Evolutionary conservation across 2,797 vertebrate genomes (phyloP).

Genomic region (Menidia menidia): DNA sequence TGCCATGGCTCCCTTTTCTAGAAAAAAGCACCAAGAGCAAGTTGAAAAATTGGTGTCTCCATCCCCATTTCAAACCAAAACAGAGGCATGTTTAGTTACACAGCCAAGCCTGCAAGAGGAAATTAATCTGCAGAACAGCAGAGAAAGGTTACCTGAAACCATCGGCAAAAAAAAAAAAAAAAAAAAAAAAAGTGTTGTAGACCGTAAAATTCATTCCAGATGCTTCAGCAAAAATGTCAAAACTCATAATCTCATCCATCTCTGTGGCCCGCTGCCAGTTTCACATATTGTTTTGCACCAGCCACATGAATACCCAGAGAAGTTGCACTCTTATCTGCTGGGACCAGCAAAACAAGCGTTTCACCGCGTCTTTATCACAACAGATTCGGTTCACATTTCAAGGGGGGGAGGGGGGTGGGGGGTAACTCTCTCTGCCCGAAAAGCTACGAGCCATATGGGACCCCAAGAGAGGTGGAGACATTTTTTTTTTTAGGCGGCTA

Average conservation of each 20-base stretch:
- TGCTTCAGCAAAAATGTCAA: slow-evolving; percentile 58
- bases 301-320: not conserved
- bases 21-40: slow-evolving; percentile 19
- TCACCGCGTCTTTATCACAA: slow-evolving; percentile 27
- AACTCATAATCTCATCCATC: slow-evolving; percentile 65
- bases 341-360: slow-evolving; percentile 18
- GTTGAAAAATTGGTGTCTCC: slow-evolving; percentile 15
- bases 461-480: not conserved
- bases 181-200: slow-evolving; percentile 54
- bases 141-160: slow-evolving; percentile 75
- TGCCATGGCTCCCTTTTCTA: slow-evolving; percentile 11
- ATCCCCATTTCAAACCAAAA: slow-evolving; percentile 52
- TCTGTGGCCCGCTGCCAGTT: slow-evolving; percentile 26
- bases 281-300: slow-evolving; percentile 30
- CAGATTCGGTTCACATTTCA: slow-evolving; percentile 13
- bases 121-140: slow-evolving; percentile 64
- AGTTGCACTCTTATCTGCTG: not conserved
- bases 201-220: slow-evolving; percentile 77
- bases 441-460: slow-evolving; percentile 8
- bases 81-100: slow-evolving; percentile 59
- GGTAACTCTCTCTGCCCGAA: slow-evolving; percentile 1
- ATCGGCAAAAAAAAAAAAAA: slow-evolving; percentile 48
- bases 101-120: slow-evolving; percentile 55
- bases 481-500: slow-evolving; percentile 9
- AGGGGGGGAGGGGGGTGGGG: slow-evolving; percentile 8